Evolutionary conservation across 2,888 invertebrate species (phyloP), one percentile per base, ranked within the genome.

Genomic region (Ptilodon capucinus): DNA sequence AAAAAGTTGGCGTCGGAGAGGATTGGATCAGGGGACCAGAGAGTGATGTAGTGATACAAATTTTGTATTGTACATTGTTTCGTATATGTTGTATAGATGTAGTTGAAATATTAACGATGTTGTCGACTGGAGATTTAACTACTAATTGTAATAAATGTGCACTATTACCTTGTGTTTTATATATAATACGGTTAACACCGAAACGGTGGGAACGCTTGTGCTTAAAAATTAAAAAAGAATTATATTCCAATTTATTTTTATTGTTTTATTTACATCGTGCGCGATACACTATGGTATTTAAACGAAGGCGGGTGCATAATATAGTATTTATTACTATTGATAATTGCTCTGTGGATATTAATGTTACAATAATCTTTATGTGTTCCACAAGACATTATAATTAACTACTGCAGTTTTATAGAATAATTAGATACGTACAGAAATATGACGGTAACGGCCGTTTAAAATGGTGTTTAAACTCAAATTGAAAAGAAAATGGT

Each of bases 61-160:
- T 58, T 52, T 58, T 62, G 49, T 57, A 59, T 57, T 57, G 61
- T 65, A 68, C 45, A 68, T 73, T 75, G 62, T 75, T 76, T 73
- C 71, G 60, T 62, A 70, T 71, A 54, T 62, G 62, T 65, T 70
- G 71, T 58, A 35, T 71, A 74, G 56, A 67, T 64, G 64, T 72
- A 73, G 61, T 71, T 71, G 60, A 54, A 64, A 67, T 60, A 67
- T 58, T 71, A 70, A 69, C 75, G 84, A 74, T 70, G 80, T 86
- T 86, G 81, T 86, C 81, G 85, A 84, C 70, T 62, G 69, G 62
- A 64, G 67, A 79, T 80, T 70, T 84, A 81, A 84, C 81, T 80
- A 81, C 75, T 78, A 79, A 75, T n/a, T 72, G 55, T 69, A 71
- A 74, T n/a, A n/a, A n/a, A n/a, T 72, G 64, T 78, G 74, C 81